Conservation (phyloP, 2,888 invertebrate genomes). For the Troilus luridus region DNA sequence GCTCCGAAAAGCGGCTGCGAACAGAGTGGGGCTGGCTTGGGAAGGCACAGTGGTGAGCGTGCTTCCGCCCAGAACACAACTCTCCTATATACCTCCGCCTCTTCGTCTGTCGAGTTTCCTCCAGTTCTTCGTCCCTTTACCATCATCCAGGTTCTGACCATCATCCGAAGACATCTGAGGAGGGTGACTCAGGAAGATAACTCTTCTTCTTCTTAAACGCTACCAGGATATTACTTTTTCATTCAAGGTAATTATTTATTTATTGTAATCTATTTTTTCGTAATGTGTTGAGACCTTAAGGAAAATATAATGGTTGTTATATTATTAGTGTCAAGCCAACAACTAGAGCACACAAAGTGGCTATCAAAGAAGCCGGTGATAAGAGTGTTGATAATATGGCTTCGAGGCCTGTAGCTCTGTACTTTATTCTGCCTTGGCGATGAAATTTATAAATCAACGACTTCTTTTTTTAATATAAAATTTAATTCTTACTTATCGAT, state of each 20-base stretch:
- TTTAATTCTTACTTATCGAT: not conserved
- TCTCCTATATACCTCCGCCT: not conserved
- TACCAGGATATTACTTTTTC: constrained; percentile 29
- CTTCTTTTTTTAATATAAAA: not conserved
- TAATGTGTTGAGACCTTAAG: not conserved
- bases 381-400: not conserved
- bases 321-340: not conserved
- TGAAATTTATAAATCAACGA: not conserved
- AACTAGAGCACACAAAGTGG: not conserved
- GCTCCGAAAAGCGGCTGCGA: not conserved
- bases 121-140: not conserved
- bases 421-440: not conserved
- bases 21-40: not conserved
- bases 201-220: not conserved
- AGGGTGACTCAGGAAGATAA: not conserved
- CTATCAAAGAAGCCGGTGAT: constrained; percentile 26
- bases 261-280: not conserved
- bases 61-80: not conserved
- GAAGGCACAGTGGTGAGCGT: not conserved
- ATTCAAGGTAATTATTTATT: constrained; percentile 19
- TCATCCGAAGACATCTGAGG: not conserved
- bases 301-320: not conserved
- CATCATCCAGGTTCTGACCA: not conserved
- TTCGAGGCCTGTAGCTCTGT: not conserved
- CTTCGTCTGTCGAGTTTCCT: not conserved